Conservation (phyloP, 2,888 invertebrate genomes). For the Acrobasis consociella region DNA sequence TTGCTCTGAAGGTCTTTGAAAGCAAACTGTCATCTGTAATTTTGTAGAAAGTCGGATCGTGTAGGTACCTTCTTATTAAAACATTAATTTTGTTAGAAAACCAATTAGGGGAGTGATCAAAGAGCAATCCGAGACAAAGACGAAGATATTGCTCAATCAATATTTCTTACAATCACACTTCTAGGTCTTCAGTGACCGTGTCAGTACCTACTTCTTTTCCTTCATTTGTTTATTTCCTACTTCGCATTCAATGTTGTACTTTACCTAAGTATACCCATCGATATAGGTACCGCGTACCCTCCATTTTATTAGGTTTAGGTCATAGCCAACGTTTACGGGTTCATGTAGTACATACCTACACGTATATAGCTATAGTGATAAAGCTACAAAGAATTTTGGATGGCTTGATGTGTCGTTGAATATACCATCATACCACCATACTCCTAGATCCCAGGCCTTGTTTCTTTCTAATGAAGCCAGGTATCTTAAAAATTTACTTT, state of each 20-base stretch:
- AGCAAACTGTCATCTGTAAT: not conserved
- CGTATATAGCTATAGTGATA: no score
- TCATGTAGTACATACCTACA: no score
- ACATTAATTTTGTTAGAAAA: slow-evolving; percentile 9
- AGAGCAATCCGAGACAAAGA: slow-evolving; percentile 9
- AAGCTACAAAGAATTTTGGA: no score
- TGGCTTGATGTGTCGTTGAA: no score
- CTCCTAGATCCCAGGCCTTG: no score
- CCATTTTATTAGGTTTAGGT: no score
- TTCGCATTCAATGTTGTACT: not conserved
- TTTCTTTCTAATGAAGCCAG: no score
- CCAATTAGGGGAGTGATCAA: slow-evolving; percentile 5
- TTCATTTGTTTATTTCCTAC: not conserved
- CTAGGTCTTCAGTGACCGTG: slow-evolving; percentile 23
- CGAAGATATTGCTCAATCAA: slow-evolving; percentile 22
- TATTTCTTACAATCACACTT: slow-evolving; percentile 25
- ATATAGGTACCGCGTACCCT: no score
- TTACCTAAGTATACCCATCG: no score
- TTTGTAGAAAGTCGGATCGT: not conserved
- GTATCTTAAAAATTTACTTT: no score
- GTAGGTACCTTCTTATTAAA: not conserved
- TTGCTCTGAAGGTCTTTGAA: not conserved
- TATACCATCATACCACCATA: no score
- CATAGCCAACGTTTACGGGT: no score
- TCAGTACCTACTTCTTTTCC: not conserved